These are phyloP conservation scores for Pomacea canaliculata DNA, from an alignment of 2,888 invertebrate species.

Conservation along the genomic window DNA sequence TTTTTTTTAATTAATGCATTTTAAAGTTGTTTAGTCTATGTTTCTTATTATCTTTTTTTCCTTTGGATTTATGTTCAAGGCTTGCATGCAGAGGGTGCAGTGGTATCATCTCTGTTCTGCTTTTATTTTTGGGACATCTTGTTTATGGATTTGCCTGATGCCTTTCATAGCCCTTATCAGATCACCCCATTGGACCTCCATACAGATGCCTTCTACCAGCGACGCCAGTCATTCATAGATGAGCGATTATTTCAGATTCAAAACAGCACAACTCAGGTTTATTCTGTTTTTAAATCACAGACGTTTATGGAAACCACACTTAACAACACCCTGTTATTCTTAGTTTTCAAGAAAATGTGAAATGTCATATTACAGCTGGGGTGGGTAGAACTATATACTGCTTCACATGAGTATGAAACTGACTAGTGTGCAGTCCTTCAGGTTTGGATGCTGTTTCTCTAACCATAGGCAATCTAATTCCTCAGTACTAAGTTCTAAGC, in stretches of 20 bases:
- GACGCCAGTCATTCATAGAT: conserved; percentile 76
- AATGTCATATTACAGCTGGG: not conserved
- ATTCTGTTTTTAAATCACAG: not conserved
- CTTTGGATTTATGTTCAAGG: conserved; percentile 69
- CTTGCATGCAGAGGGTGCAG: conserved; percentile 81
- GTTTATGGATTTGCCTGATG: conserved; percentile 75
- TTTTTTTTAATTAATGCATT: too few species aligned
- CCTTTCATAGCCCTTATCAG: conserved; percentile 79
- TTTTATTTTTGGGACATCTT: conserved; percentile 86
- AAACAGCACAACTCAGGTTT: conserved; percentile 45
- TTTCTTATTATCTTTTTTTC: too few species aligned
- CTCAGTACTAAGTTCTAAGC: too few species aligned
- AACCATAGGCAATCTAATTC: too few species aligned
- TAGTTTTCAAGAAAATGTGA: not conserved
- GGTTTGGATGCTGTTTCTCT: too few species aligned
- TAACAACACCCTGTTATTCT: too few species aligned
- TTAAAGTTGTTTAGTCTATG: too few species aligned
- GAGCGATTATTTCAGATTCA: conserved; percentile 69
- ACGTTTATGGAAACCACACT: too few species aligned
- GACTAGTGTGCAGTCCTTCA: too few species aligned
- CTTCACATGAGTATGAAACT: too few species aligned
- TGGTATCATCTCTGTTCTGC: conserved; percentile 77
- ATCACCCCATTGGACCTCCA: conserved; percentile 81
- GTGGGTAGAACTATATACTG: not conserved
- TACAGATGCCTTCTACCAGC: conserved; percentile 77